Base-by-base conservation (phyloP, 2,888 invertebrate genomes). In the Cheilosia grossa region DNA sequence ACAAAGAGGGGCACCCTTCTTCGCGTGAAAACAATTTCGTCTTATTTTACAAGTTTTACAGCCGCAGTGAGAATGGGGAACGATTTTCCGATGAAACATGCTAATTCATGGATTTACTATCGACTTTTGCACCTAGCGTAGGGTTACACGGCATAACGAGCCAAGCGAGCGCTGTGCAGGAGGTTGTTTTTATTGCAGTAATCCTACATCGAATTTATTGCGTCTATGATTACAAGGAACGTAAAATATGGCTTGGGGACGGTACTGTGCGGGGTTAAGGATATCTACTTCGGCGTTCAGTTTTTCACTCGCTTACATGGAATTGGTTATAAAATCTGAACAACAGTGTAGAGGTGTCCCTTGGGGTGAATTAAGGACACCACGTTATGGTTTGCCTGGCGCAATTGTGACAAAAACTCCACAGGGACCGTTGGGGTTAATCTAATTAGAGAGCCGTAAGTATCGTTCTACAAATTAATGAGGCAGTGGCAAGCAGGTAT, bases 31-130 rank as follows among this genome's bases (percentile, higher is more conserved):
- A 49, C 49, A 64, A 64, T 64, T 64, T 64, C 33, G 15, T 37
- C 64, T 37, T 64, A 37, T 49, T 64, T 64, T 64, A 51, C 49
- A 64, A n/a, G 15, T 19, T 7, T 37, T 17, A 24, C 30, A 37
- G 21, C 63, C 13, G 10, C 63, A 63, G 53, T 67, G 42, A 17
- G 53, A 13, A 30, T 4, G 40, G 13, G 17, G 3, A 54, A 42
- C 66, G 27, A 66, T 66, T 66, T 66, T 66, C 53, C 37, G 53
- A 40, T 27, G 24, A 27, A 27, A 40, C 24, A 51, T 7, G 19
- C 10, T 49, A 33, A 2, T n/a, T 33, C 63, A 6, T 19, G 15
- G 47, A 63, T 33, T 63, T 19, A 63, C n/a, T 40, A 9, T 27
- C 19, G 37, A 42, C 27, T 67, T 42, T 53, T 66, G 24, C 53